These are phyloP conservation scores for Drosophila lowei DNA, from an alignment of 1,140 invertebrate species.

Conservation along the genomic window DNA sequence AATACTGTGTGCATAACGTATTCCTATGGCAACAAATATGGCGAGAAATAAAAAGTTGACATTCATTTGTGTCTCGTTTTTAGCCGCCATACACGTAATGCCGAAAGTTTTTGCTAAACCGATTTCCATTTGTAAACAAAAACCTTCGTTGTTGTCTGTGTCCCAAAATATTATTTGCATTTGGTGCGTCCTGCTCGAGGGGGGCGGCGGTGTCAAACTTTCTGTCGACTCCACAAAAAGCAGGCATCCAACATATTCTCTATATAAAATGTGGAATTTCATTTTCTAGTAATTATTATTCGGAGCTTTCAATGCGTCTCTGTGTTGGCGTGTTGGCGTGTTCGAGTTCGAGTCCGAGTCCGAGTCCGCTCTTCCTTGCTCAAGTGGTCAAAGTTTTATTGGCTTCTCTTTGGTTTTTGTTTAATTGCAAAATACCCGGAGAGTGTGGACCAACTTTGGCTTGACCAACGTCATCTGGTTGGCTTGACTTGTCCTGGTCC, in stretches of 20 bases:
- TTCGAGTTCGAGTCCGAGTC: constrained; percentile 10
- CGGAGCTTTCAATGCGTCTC: constrained; percentile 28
- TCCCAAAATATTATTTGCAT: constrained; percentile 40
- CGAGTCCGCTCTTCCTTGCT: constrained; percentile 23
- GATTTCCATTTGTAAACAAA: constrained; percentile 42
- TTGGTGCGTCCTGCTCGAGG: constrained; percentile 11
- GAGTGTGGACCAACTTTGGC: constrained; percentile 56
- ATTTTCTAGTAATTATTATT: constrained; percentile 63
- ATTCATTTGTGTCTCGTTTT: constrained; percentile 11
- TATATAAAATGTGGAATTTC: constrained; percentile 47
- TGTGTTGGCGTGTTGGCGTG: no score
- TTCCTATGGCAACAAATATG: neutral
- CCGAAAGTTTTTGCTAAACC: constrained; percentile 39
- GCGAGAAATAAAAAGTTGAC: neutral
- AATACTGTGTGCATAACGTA: neutral
- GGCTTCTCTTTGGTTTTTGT: constrained; percentile 58
- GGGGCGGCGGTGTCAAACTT: constrained; percentile 7
- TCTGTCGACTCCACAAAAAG: constrained; percentile 25
- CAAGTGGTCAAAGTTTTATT: constrained; percentile 61
- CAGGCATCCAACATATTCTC: constrained; percentile 33
- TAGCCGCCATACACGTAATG: neutral
- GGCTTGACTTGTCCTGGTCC: constrained; percentile 9
- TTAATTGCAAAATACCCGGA: constrained; percentile 58
- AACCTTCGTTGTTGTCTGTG: constrained; percentile 19
- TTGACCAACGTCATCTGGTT: constrained; percentile 49